A percentile compares a stretch with the other conserved stretches of the same genome.
These are phyloP conservation scores for Amphipyra tragopoginis DNA, from an alignment of 2,888 invertebrate genomes.

Conservation along the genomic window DNA sequence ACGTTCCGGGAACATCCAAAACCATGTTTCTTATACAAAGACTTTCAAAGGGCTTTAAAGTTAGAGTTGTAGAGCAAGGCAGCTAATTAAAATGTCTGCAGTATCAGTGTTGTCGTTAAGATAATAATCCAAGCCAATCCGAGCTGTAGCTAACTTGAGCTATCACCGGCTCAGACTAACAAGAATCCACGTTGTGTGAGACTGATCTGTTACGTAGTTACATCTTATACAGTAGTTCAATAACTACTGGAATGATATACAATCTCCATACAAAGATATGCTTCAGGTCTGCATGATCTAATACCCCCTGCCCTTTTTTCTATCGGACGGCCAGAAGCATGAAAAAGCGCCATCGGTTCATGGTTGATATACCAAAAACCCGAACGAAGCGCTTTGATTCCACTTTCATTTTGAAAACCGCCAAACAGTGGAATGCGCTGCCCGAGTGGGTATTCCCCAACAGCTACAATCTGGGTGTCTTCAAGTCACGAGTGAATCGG, in stretches of 20 bases:
- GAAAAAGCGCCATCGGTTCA: too few relatives aligned
- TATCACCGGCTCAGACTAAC: slow-evolving; percentile 33
- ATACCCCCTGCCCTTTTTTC: too few relatives aligned
- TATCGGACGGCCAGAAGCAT: too few relatives aligned
- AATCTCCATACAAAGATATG: too few relatives aligned
- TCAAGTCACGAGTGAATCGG: too few relatives aligned
- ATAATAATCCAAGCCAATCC: slow-evolving; percentile 55
- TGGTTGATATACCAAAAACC: too few relatives aligned
- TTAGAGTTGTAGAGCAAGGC: slow-evolving; percentile 7
- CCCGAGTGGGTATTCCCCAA: too few relatives aligned
- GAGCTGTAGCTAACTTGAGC: slow-evolving; percentile 41
- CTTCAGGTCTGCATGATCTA: too few relatives aligned
- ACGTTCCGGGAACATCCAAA: neutral
- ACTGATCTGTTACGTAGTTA: slow-evolving; percentile 23
- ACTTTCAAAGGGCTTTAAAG: slow-evolving; percentile 15
- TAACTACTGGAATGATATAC: neutral
- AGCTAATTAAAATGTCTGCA: slow-evolving; percentile 44
- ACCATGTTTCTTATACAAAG: neutral
- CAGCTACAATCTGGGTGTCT: too few relatives aligned
- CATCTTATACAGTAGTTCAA: slow-evolving; percentile 23
- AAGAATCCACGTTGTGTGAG: slow-evolving; percentile 27
- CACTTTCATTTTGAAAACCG: too few relatives aligned
- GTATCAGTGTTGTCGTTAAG: slow-evolving; percentile 51
- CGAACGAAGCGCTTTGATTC: too few relatives aligned
- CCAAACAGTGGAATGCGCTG: too few relatives aligned